Conservation (phyloP, 2,888 invertebrate genomes). For the Melieria omissa region DNA sequence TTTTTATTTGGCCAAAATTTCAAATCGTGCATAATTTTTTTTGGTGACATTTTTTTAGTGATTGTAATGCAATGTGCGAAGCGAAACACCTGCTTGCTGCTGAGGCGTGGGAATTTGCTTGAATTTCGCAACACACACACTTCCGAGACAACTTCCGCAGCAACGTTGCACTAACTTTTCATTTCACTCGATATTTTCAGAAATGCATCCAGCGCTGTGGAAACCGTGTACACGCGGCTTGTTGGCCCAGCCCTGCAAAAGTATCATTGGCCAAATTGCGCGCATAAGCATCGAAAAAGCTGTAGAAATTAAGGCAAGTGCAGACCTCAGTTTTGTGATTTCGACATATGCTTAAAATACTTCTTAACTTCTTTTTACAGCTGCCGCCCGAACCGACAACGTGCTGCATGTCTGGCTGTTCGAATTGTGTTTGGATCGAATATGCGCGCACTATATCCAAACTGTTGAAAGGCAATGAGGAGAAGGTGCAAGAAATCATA, state of each 20-base stretch:
- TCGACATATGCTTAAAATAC: not conserved
- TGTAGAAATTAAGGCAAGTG: slow-evolving; percentile 51
- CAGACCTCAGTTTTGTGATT: not conserved
- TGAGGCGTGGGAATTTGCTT: slow-evolving; percentile 52
- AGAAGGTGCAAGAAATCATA: slow-evolving; percentile 76
- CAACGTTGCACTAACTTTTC: slow-evolving; percentile 13
- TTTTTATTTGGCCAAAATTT: slow-evolving; percentile 23
- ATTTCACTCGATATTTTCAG: slow-evolving; percentile 14
- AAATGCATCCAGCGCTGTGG: slow-evolving; percentile 18
- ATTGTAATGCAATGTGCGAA: not conserved
- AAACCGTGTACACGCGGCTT: slow-evolving; percentile 48
- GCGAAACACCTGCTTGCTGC: slow-evolving; percentile 49
- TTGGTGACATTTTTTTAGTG: slow-evolving; percentile 12
- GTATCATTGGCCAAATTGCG: slow-evolving; percentile 39
- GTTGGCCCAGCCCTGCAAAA: slow-evolving; percentile 44
- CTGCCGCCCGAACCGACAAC: slow-evolving; percentile 74
- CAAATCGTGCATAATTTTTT: slow-evolving; percentile 29
- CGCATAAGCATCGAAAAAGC: slow-evolving; percentile 44
- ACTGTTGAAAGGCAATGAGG: slow-evolving; percentile 75
- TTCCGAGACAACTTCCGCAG: slow-evolving; percentile 13
- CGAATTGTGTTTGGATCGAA: slow-evolving; percentile 92
- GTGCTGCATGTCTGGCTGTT: slow-evolving; percentile 93
- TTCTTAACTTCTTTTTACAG: slow-evolving; percentile 39
- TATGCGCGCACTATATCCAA: slow-evolving; percentile 84
- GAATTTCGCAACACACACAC: slow-evolving; percentile 8